Conservation (phyloP, 2,113 vertebrate genomes). For the Elanoides forficatus region DNA sequence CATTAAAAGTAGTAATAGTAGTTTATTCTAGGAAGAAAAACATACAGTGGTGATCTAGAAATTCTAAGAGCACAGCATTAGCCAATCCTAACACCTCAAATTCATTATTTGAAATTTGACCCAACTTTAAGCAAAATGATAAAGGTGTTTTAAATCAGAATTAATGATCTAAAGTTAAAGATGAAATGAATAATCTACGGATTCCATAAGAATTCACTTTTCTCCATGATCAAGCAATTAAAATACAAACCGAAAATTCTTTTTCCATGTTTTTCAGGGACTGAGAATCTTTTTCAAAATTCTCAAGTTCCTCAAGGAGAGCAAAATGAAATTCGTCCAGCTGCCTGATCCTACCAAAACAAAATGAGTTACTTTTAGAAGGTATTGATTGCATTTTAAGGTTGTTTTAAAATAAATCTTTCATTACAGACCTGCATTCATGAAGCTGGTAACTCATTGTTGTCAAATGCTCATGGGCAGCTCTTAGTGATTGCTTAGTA, state of each 20-base stretch:
- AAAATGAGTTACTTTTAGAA: neutral
- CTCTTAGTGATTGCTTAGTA: constrained; percentile 79
- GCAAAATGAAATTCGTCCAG: constrained; percentile 77
- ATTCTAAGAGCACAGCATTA: neutral
- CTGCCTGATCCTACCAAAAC: constrained; percentile 77
- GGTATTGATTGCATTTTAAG: neutral
- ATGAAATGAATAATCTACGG: neutral
- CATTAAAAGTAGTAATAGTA: neutral
- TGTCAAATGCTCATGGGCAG: constrained; percentile 78
- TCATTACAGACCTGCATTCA: constrained; percentile 80
- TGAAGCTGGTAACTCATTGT: constrained; percentile 73
- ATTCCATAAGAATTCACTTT: neutral
- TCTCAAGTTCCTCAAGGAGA: constrained; percentile 81
- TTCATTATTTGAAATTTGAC: neutral
- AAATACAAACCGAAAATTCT: constrained; percentile 82
- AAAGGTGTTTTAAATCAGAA: neutral
- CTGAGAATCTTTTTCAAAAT: constrained; percentile 82
- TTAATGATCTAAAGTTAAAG: neutral
- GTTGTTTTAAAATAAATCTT: neutral
- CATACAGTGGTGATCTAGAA: neutral
- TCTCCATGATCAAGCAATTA: neutral
- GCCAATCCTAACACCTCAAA: neutral
- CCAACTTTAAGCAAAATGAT: neutral
- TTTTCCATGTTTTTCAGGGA: constrained; percentile 85
- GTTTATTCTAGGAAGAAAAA: neutral